Percentiles rank a stretch among this genome's conserved stretches.
phyloP scores from a whole-genome alignment of 2,888 invertebrate species.

The Drosophila nr. perissopoda region DNA sequence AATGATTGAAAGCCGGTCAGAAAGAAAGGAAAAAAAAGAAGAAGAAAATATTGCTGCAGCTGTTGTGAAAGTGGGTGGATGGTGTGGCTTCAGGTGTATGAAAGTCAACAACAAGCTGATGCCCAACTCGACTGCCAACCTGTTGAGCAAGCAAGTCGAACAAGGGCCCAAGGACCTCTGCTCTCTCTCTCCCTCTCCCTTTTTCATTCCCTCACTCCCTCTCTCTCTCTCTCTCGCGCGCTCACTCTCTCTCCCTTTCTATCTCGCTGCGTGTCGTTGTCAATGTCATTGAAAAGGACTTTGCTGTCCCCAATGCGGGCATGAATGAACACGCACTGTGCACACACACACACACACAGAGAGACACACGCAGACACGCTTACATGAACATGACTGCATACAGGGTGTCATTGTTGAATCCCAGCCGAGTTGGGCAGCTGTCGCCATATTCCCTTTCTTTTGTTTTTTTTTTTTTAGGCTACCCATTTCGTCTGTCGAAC shows the following conservation, averaged over 20 bases:
- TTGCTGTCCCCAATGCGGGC: slow-evolving; percentile 16
- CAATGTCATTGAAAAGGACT: slow-evolving; percentile 66
- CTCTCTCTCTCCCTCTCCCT: neutral
- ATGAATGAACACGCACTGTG: slow-evolving; percentile 42
- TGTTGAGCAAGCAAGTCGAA: slow-evolving; percentile 53
- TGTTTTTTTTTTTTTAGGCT: slow-evolving; percentile 1
- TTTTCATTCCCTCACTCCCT: too few species aligned
- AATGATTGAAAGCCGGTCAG: slow-evolving; percentile 63
- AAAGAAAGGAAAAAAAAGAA: slow-evolving; percentile 1
- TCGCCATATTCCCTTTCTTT: slow-evolving; percentile 31
- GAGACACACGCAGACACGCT: neutral
- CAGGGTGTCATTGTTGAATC: slow-evolving; percentile 32
- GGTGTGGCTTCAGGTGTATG: neutral
- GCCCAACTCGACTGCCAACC: slow-evolving; percentile 46
- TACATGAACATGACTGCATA: neutral
- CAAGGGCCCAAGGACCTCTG: slow-evolving; percentile 24
- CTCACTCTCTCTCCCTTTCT: neutral
- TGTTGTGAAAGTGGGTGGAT: slow-evolving; percentile 6
- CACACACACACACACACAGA: neutral
- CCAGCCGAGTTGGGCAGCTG: slow-evolving; percentile 40
- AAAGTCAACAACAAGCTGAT: slow-evolving; percentile 33
- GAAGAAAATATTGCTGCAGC: slow-evolving; percentile 17
- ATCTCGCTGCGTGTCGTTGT: slow-evolving; percentile 16
- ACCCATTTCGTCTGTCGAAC: slow-evolving; percentile 23
- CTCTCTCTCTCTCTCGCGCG: too few species aligned